Evolutionary conservation across 2,888 invertebrate species (phyloP).

Genomic region (Troides helena): DNA sequence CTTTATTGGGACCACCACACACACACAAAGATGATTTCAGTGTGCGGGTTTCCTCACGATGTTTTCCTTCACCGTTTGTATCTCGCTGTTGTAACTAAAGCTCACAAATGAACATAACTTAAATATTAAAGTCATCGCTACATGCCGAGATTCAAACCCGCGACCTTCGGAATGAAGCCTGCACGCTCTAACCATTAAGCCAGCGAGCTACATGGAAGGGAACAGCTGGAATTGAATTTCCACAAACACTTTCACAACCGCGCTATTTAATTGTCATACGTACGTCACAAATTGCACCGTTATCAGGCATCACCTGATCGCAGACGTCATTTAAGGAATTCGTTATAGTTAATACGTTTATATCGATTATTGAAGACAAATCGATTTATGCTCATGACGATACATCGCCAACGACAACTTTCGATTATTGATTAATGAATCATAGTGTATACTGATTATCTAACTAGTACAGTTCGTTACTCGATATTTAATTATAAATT

Average conservation of each 20-base stretch:
- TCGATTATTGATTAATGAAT: slow-evolving; percentile 1
- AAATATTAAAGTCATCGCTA: too few species aligned
- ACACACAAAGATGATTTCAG: too few species aligned
- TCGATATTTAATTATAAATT: neutral
- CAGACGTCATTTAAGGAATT: slow-evolving; percentile 12
- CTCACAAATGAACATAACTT: too few species aligned
- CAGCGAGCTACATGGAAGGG: too few species aligned
- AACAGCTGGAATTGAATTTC: neutral
- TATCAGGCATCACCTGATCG: slow-evolving; percentile 29
- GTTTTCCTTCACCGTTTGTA: too few species aligned
- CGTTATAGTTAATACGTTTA: neutral
- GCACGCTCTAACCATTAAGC: too few species aligned
- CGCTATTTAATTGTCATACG: neutral
- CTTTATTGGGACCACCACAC: too few species aligned
- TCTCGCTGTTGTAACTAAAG: too few species aligned
- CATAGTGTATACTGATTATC: neutral
- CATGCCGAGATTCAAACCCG: too few species aligned
- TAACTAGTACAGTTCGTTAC: neutral
- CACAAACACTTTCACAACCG: neutral
- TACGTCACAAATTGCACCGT: slow-evolving; percentile 25
- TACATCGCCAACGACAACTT: slow-evolving; percentile 4
- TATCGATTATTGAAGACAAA: slow-evolving; percentile 4
- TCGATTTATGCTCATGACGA: slow-evolving; percentile 1
- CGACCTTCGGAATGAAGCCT: too few species aligned
- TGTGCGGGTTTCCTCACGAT: too few species aligned